These are phyloP conservation scores for Schrankia costaestrigalis DNA, from an alignment of 2,888 invertebrate species.

Conservation along the genomic window DNA sequence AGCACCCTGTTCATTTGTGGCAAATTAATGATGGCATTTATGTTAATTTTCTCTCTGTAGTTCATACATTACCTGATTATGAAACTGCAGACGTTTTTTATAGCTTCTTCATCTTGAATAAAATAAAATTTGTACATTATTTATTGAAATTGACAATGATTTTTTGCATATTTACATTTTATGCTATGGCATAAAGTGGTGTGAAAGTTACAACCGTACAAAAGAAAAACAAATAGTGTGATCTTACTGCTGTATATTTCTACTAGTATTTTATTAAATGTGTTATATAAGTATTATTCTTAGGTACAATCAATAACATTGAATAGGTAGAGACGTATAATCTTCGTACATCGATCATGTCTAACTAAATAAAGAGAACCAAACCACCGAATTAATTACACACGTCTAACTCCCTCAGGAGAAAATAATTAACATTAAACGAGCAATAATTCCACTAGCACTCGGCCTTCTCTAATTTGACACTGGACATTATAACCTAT, in stretches of 20 bases:
- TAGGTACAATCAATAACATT: not conserved
- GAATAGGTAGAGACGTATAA: constrained; percentile 1
- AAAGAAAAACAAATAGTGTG: constrained; percentile 2
- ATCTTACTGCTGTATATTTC: constrained; percentile 5
- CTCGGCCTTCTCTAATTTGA: constrained; percentile 44
- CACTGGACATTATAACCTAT: constrained; percentile 54
- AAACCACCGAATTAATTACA: constrained; percentile 27
- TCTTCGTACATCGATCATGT: constrained; percentile 10
- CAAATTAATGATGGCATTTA: constrained; percentile 40
- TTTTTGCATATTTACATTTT: no score
- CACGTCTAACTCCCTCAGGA: constrained; percentile 29
- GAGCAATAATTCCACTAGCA: constrained; percentile 40
- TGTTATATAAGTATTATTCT: not conserved
- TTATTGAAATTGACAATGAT: no score
- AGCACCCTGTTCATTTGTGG: constrained; percentile 40
- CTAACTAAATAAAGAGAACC: constrained; percentile 15
- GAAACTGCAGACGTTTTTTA: constrained; percentile 19
- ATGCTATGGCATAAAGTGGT: no score
- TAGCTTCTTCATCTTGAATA: constrained; percentile 17
- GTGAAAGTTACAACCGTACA: constrained; percentile 1
- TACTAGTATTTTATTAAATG: not conserved
- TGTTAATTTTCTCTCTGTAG: constrained; percentile 24
- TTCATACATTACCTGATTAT: constrained; percentile 24
- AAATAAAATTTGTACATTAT: constrained; percentile 13
- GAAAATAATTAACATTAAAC: constrained; percentile 41